These are phyloP conservation scores for Palloptera scutellata DNA, from an alignment of 2,888 invertebrate species.

Conservation along the genomic window DNA sequence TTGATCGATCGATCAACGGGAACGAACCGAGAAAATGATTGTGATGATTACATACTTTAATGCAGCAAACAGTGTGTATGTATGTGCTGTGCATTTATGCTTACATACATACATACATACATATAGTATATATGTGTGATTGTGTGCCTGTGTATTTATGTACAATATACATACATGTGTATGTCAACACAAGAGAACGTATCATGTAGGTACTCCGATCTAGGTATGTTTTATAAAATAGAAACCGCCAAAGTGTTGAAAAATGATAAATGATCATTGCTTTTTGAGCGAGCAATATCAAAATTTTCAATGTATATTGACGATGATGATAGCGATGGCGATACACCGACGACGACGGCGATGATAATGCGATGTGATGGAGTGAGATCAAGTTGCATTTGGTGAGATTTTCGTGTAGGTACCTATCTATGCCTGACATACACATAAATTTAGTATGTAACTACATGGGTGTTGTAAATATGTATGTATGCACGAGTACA, in stretches of 20 bases:
- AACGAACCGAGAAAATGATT: too few relatives aligned
- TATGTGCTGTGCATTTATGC: too few relatives aligned
- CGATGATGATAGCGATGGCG: not conserved
- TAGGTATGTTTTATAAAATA: too few relatives aligned
- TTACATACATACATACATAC: not conserved
- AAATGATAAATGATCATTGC: constrained; percentile 52
- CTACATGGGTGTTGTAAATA: not conserved
- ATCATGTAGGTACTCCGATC: too few relatives aligned
- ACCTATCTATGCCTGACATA: not conserved
- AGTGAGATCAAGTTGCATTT: too few relatives aligned
- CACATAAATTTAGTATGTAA: not conserved
- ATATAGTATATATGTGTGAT: not conserved
- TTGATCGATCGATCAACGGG: too few relatives aligned
- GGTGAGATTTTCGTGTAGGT: not conserved
- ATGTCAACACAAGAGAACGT: constrained; percentile 13
- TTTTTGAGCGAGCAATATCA: constrained; percentile 7
- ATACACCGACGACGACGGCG: not conserved
- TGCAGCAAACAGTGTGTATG: not conserved
- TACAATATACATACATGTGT: not conserved
- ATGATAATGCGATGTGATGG: not conserved
- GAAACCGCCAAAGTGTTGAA: constrained; percentile 52
- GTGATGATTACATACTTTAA: too few relatives aligned
- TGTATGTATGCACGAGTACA: not conserved
- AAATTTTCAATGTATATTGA: not conserved
- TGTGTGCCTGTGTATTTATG: not conserved